These are phyloP conservation scores for Otus sunia DNA, from an alignment of 2,113 vertebrate genomes.

Conservation along the genomic window DNA sequence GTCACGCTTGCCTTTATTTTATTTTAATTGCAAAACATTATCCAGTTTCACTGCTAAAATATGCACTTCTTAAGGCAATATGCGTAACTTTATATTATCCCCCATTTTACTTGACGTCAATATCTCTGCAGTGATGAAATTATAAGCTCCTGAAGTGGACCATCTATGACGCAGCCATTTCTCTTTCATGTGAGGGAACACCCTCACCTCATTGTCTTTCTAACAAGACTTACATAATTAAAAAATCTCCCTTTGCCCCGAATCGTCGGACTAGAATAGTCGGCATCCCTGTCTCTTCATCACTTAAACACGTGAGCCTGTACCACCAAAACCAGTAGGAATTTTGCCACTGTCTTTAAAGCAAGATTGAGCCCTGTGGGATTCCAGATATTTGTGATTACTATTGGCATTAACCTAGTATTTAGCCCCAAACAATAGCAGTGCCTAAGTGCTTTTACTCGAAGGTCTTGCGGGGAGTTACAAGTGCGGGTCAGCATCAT, in stretches of 20 bases:
- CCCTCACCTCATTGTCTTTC: constrained; percentile 43
- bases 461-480: not conserved
- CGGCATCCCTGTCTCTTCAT: not conserved
- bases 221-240: not conserved
- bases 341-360: not conserved
- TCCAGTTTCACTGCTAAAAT: constrained; percentile 50
- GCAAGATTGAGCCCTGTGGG: not conserved
- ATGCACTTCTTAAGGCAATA: constrained; percentile 50
- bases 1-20: constrained; percentile 71
- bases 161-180: constrained; percentile 35
- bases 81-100: constrained; percentile 43
- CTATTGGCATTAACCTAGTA: not conserved
- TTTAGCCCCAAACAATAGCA: not conserved
- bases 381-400: constrained; percentile 1
- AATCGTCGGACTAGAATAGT: not conserved
- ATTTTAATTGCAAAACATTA: constrained; percentile 67
- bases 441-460: not conserved
- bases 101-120: constrained; percentile 53
- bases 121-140: constrained; percentile 9
- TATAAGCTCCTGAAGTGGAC: constrained; percentile 36
- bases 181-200: not conserved
- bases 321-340: not conserved
- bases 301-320: not conserved
- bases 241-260: not conserved
- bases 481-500: not conserved